Base-by-base conservation (phyloP, 2,888 invertebrate species). In the Scotopteryx bipunctaria region DNA sequence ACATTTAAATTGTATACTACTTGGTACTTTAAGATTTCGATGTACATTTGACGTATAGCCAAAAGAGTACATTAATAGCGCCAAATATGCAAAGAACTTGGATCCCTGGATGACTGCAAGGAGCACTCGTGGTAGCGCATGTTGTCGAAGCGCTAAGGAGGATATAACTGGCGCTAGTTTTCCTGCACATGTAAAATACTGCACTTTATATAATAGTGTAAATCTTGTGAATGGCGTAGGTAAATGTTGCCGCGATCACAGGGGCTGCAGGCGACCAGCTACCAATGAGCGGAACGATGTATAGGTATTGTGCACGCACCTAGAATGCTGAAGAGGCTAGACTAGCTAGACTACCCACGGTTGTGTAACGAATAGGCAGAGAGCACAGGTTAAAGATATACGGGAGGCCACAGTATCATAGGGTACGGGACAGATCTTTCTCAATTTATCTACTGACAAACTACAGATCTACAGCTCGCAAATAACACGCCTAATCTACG, bases 401-500 rank as follows among this genome's bases (percentile, higher is more conserved):
- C 62, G 71, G 66, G 71, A 72, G 64, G 69, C 68, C 67, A 67
- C 65, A 66, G 59, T 58, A 60, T 67, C 64, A 63, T 73, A 75
- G 73, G 73, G 71, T 63, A 67, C 71, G 78, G 83, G 79, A 80
- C 76, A 72, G 70, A 72, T 67, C 70, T 69, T 69, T 13, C 27
- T 54, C 64, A 66, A 66, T 66, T 61, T 72, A 61, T 64, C 59
- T 62, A 78, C 68, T 75, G 65, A 77, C 73, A 78, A 63, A 78
- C 71, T 68, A 73, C 76, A 78, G 71, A 72, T 76, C 76, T 78
- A 77, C 78, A 78, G 81, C 84, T 84, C 81, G 90, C 90, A 77
- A 86, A 85, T 90, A 90, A 90, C 88, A 83, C 78, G 90, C 90
- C 90, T 90, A 90, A 90, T 89, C 79, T 81, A 73, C 73, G 85